phyloP scores from a whole-genome alignment of 2,113 vertebrate species.

The Scophthalmus maximus region DNA sequence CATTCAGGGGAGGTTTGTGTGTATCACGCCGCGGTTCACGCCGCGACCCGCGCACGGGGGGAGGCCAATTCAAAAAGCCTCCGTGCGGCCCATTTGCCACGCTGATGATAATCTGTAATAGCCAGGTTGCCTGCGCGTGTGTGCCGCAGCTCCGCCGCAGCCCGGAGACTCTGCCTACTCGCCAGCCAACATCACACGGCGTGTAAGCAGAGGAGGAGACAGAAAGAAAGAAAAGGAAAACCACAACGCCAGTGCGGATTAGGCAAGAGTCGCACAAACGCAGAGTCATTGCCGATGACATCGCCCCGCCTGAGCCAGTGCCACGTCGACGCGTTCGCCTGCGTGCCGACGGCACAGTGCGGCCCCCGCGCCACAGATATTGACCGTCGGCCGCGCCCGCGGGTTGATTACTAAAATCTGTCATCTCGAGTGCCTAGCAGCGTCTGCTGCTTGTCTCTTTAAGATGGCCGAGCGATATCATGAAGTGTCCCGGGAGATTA shows the following conservation, averaged over 20 bases:
- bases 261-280: conserved; percentile 22
- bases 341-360: conserved; percentile 37
- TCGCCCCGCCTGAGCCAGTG: conserved; percentile 49
- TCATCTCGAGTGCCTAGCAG: conserved; percentile 36
- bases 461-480: conserved; percentile 23
- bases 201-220: conserved; percentile 20
- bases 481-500: conserved; percentile 16
- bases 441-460: conserved; percentile 42
- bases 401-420: conserved; percentile 48
- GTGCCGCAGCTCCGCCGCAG: conserved; percentile 45
- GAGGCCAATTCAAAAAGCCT: conserved; percentile 7
- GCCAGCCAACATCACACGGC: conserved; percentile 44
- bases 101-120: conserved; percentile 66
- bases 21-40: too few species aligned
- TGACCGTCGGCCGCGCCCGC: conserved; percentile 25
- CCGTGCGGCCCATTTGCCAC: conserved; percentile 63
- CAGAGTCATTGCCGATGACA: conserved; percentile 50
- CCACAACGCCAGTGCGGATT: conserved; percentile 20
- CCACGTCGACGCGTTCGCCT: conserved; percentile 44
- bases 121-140: conserved; percentile 59
- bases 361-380: conserved; percentile 36
- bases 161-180: conserved; percentile 34
- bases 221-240: background rate
- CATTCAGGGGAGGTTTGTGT: too few species aligned
- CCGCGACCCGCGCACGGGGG: conserved; percentile 14